phyloP scores from a whole-genome alignment of 2,113 vertebrate species.

The Budorcas taxicolor region DNA sequence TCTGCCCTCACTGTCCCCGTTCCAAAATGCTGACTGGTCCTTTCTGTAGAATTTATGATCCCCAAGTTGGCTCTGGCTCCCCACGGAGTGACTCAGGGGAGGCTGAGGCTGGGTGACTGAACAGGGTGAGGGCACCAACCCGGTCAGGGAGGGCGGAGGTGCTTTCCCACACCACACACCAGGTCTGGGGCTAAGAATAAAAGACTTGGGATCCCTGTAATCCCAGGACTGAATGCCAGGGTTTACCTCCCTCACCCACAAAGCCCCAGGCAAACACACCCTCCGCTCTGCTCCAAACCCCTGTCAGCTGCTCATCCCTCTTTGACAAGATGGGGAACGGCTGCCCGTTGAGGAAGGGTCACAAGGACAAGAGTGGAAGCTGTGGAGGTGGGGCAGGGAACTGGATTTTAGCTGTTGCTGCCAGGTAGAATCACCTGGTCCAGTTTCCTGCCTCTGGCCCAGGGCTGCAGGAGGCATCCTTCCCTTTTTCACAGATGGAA shows the following conservation, averaged over 20 bases:
- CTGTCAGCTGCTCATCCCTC: not conserved
- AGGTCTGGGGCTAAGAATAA: not conserved
- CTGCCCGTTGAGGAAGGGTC: slow-evolving; percentile 23
- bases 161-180: slow-evolving; percentile 4
- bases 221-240: slow-evolving; percentile 37
- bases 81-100: slow-evolving; percentile 38
- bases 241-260: not conserved
- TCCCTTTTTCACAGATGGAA: not conserved
- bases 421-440: not conserved
- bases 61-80: slow-evolving; percentile 15
- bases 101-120: not conserved
- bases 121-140: not conserved
- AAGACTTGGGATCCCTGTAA: slow-evolving; percentile 20
- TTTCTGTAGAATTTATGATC: not conserved
- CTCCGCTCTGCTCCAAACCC: not conserved
- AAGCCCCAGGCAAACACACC: slow-evolving; percentile 17
- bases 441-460: not conserved
- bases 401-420: not conserved
- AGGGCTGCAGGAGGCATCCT: not conserved
- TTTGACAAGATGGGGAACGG: not conserved
- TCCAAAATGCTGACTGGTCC: not conserved
- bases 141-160: not conserved
- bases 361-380: not conserved
- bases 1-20: not conserved
- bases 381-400: not conserved